Evolutionary conservation across 2,113 vertebrate genomes (phyloP), one percentile per base, ranked within the genome.

Genomic region (Colistium nudipinnis): DNA sequence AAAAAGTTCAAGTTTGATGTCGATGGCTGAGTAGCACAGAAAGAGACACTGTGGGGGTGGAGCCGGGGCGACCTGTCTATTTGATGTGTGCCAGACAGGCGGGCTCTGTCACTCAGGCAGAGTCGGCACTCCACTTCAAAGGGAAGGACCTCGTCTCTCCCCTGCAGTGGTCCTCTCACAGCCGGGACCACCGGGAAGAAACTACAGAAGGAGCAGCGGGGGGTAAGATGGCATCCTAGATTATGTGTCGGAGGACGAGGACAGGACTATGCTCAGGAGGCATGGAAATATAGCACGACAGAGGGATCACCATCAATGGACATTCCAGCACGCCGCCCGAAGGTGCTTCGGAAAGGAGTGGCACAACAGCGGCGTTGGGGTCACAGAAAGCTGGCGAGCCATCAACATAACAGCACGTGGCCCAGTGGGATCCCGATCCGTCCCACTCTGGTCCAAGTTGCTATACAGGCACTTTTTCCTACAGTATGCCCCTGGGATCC

Each of bases 101-200:
- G 20, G 72, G 72, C 69, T 80, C 80, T 80, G 75, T 88, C 84
- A 89, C 70, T 90, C 79, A 57, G 71, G 19, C 38, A 14, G 27
- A 81, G 71, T 67, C 3, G 30, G 78, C 48, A 70, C 78, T 69
- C 62, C 6, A 85, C 90, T 91, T 92, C 91, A 92, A 93, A 92
- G 89, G 60, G 66, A n/a, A 69, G 70, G 74, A 85, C 75, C 87
- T 90, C 78, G 80, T 90, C 87, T 82, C 81, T 83, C 79, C 84
- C 82, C 85, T 64, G 81, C 55, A 61, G 82, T 28, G 74, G 82
- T 81, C 76, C 67, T 80, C 70, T 59, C 57, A 57, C 16, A 33
- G 38, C 10, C 4, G 39, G 76, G 88, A 91, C 88, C 90, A 91
- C 88, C 90, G 27, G 47, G 79, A 76, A 90, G 76, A 70, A 69